A percentile compares a stretch with the other conserved stretches of the same genome.
These are phyloP conservation scores for Sitta carolinensis DNA, from an alignment of 2,797 vertebrate genomes.

Conservation along the genomic window DNA sequence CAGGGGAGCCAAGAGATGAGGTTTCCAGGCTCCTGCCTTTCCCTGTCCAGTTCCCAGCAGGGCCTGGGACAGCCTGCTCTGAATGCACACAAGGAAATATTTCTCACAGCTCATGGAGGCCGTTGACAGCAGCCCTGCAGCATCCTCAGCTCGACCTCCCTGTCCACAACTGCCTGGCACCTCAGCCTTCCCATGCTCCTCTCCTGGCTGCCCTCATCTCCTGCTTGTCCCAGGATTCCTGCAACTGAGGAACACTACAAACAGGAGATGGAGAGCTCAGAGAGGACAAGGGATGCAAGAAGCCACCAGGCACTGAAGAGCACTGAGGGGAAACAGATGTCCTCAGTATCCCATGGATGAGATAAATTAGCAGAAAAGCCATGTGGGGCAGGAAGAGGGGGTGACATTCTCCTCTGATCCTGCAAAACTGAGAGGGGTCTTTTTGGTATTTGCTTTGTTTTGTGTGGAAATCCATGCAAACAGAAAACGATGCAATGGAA, in stretches of 20 bases:
- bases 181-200: not conserved
- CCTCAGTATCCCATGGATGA: not conserved
- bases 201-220: not conserved
- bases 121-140: rapidly evolving
- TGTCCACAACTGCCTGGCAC: not conserved
- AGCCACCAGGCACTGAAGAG: not conserved
- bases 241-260: not conserved
- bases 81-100: not conserved
- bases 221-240: not conserved
- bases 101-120: rapidly evolving
- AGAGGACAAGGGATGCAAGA: not conserved
- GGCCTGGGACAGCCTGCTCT: not conserved
- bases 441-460: not conserved
- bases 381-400: rapidly evolving
- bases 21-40: not conserved
- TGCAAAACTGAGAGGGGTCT: not conserved
- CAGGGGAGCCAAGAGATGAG: not conserved
- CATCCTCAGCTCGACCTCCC: not conserved
- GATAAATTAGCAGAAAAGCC: not conserved
- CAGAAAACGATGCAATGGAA: not conserved
- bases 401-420: not conserved
- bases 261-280: not conserved
- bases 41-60: not conserved
- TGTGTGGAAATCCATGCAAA: not conserved
- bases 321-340: rapidly evolving